Conservation (phyloP, 2,113 vertebrate species). For the Rhinichthys klamathensis region DNA sequence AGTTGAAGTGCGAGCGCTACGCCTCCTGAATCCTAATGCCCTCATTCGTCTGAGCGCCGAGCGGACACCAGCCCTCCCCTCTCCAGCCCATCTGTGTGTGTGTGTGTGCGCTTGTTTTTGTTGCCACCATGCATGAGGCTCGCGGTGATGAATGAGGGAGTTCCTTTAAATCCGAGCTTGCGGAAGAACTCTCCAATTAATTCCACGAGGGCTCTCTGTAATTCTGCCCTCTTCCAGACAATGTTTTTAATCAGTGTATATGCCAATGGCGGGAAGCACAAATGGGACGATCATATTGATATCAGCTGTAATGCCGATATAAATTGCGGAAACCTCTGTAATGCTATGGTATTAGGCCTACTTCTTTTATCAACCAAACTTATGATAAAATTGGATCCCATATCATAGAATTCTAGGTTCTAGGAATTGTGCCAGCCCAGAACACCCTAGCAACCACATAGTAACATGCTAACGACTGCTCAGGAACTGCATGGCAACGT, state of each 20-base stretch:
- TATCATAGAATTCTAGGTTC: neutral
- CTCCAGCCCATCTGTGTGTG: slow-evolving; percentile 11
- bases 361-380: neutral
- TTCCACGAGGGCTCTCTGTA: neutral
- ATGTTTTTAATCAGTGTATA: neutral
- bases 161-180: slow-evolving; percentile 29
- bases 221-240: neutral
- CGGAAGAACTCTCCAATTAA: slow-evolving; percentile 21
- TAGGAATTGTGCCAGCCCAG: neutral
- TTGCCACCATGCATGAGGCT: slow-evolving; percentile 29
- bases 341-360: neutral
- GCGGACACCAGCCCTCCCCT: slow-evolving; percentile 29
- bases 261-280: neutral
- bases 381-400: neutral
- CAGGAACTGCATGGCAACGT: neutral
- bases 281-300: neutral
- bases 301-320: neutral
- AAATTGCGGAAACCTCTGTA: neutral
- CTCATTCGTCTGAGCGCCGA: slow-evolving; percentile 45
- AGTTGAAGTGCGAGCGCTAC: slow-evolving; percentile 43
- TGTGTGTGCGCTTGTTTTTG: slow-evolving; percentile 36
- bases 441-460: neutral
- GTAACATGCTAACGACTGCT: neutral
- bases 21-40: slow-evolving; percentile 55
- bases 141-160: slow-evolving; percentile 34